Evolutionary conservation across 2,113 vertebrate genomes (phyloP).

Genomic region (Dipodomys ordii): DNA sequence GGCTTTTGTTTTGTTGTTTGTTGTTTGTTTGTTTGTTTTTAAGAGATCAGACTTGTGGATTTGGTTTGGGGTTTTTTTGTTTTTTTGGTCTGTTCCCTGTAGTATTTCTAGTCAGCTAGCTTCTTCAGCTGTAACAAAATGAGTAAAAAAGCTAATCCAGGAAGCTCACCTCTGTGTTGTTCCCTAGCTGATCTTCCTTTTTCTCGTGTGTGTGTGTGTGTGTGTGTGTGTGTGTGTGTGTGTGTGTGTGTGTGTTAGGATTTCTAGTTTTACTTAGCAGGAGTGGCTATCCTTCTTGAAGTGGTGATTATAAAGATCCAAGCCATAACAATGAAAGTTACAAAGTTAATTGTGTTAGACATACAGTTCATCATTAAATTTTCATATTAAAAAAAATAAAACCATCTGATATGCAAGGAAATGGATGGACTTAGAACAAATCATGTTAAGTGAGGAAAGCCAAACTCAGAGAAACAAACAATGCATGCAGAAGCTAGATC

Average conservation of each 20-base stretch:
- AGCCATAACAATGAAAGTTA: neutral
- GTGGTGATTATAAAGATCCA: neutral
- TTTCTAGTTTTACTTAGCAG: neutral
- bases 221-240: too few species aligned
- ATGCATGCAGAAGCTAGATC: too few species aligned
- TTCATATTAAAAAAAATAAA: slow-evolving; percentile 20
- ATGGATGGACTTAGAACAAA: too few species aligned
- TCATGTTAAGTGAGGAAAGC: too few species aligned
- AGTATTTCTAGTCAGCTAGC: neutral
- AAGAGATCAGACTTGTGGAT: neutral
- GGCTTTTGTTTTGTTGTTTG: neutral
- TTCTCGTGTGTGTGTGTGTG: too few species aligned
- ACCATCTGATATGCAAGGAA: too few species aligned
- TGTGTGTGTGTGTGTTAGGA: neutral
- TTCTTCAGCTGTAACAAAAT: slow-evolving; percentile 24
- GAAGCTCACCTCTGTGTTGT: neutral
- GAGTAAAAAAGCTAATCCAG: neutral
- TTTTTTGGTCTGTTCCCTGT: neutral
- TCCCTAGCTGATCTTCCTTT: neutral
- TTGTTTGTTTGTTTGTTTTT: neutral
- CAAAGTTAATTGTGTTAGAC: slow-evolving; percentile 15
- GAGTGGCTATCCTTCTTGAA: neutral
- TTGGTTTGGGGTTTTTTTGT: too few species aligned
- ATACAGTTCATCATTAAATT: slow-evolving; percentile 12
- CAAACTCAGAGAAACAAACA: too few species aligned